Evolutionary conservation across 2,113 vertebrate genomes (phyloP), one percentile per base, ranked within the genome.

Genomic region (Cervus canadensis): DNA sequence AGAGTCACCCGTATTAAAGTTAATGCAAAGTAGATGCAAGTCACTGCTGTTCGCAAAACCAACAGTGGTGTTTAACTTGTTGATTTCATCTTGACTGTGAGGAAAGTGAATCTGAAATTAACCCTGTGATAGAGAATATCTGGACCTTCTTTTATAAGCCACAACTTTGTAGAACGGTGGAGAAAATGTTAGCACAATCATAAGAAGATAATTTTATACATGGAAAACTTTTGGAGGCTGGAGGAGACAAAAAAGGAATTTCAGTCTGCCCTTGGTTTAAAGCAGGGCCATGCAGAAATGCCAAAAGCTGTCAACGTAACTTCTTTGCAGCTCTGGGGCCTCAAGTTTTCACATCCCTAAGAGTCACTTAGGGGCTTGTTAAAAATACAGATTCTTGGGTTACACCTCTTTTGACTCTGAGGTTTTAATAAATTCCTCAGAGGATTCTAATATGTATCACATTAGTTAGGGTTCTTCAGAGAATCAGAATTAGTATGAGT

Each of bases 31-130:
- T 52, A 91, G 48, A 15, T 56, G 11, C 84, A 40, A 86, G 33
- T 78, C 25, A 9, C 15, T 84, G 74, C 52, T 93, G 14, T 76
- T 71, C 87, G 87, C 94, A 89, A 97, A 95, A 71, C 36, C 71
- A 93, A 54, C 36, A 79, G 14, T 90, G 90, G 25, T 82, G 33
- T 78, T 97, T 90, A 83, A 85, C 64, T 95, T 96, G 57, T 50
- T 89, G 50, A 59, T 92, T 90, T 96, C 15, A 45, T 95, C 81
- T 95, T 93, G 40, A 54, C 43, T 48, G 23, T 52, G 36, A 90
- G 19, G 30, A 88, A 89, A 93, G 33, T 81, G 40, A 96, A 96
- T 50, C 59, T 89, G 82, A 96, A 92, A 91, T 74, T 82, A 90
- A 95, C 21, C 30, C 52, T 84, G 12, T 96, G 36, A 50, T 87